phyloP scores from a whole-genome alignment of 1,140 invertebrate species.

The Drosophila insularis region DNA sequence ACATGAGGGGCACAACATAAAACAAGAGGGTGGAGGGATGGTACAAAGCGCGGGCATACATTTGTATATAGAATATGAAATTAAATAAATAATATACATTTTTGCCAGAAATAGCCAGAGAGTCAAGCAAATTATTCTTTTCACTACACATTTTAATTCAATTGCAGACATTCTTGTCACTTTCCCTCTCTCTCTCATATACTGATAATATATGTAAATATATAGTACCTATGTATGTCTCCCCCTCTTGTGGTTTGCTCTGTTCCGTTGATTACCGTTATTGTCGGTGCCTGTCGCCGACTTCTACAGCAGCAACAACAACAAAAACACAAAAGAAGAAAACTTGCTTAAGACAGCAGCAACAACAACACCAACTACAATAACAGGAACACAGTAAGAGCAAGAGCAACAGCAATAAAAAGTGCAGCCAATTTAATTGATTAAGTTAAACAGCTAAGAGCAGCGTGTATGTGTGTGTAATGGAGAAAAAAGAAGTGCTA shows the following conservation, averaged over 20 bases:
- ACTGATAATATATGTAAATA: too few relatives aligned
- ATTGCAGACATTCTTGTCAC: constrained; percentile 54
- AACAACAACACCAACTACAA: neutral
- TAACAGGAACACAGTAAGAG: neutral
- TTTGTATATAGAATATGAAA: constrained; percentile 39
- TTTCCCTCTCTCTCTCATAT: neutral
- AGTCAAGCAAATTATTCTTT: constrained; percentile 42
- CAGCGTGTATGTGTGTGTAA: neutral
- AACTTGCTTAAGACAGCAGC: constrained; percentile 46
- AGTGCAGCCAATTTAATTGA: constrained; percentile 68
- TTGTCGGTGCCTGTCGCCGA: constrained; percentile 70
- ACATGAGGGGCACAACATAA: neutral
- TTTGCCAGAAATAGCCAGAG: constrained; percentile 60
- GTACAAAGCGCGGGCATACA: neutral
- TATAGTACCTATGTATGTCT: too few relatives aligned
- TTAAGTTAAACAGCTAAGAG: constrained; percentile 19
- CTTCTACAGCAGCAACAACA: constrained; percentile 33
- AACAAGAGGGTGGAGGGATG: too few relatives aligned
- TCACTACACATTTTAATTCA: constrained; percentile 65
- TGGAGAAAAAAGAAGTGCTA: neutral
- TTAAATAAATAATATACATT: constrained; percentile 69
- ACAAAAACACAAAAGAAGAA: constrained; percentile 47
- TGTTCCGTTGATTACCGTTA: constrained; percentile 36
- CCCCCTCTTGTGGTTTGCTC: neutral
- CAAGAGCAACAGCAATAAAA: constrained; percentile 31